Base-by-base conservation (phyloP, 1,140 invertebrate species). In the Hypsibius dujardini region DNA sequence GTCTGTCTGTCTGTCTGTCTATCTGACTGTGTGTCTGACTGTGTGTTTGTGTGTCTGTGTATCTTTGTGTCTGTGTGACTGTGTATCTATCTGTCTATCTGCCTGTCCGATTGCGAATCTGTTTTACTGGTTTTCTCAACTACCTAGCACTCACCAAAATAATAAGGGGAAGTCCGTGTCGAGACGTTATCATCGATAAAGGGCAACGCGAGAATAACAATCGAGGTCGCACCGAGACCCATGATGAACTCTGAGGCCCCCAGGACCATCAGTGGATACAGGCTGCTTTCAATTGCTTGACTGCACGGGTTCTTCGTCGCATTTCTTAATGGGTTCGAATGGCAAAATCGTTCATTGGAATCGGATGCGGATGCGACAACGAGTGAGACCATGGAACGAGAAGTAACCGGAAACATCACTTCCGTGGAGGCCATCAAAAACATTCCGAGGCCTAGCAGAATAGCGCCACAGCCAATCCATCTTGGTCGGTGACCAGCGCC, bases 151-250 rank as follows among this genome's bases (percentile, higher is more conserved):
- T 86, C 80, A 90, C 88, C 88, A 80, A 93, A 92, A 81, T 94
- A 94, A 72, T 93, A 84, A n/a, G 91, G 90, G 67, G 90, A 92
- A 78, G 93, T 90, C 77, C 88, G 85, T 79, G 87, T 90, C 73
- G 89, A 88, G 46, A 93, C 90, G 80, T 93, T 94, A 79, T 94
- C 91, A 75, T 93, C 91, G 67, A 94, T 90, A 76, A 92, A 94
- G 1, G 91, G 90, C 76, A 94, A 93, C 1, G 90, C 90, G n/a
- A 93, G 81, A 1, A 89, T 92, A 73, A 89, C 88, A n/a, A 92
- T 89, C 1, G 90, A 88, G 0, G 90, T 94, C 80, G 92, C 90
- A 1, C 90, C 90, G 78, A 94, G 87, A 47, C 91, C 91, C n/a
- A 93, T 89, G 56, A 89, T 42, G 42, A 67, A 67, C 62, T 67